These are phyloP conservation scores for Cladopsammia gracilis DNA, from an alignment of 64 coral and sea anemone species.

Conservation along the genomic window DNA sequence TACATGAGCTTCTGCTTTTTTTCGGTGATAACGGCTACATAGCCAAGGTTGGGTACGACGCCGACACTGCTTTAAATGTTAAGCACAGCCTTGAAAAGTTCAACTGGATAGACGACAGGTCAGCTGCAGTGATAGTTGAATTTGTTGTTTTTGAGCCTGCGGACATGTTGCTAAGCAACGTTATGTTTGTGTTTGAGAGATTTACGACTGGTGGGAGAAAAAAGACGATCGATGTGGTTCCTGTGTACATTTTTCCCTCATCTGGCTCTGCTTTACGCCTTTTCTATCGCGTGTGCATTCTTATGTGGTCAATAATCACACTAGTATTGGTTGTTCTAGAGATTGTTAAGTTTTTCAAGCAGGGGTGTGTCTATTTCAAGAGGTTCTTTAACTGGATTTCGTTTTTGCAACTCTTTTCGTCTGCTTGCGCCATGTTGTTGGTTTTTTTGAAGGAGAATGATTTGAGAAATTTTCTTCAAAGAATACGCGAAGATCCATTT, in stretches of 20 bases:
- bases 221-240: slow-evolving; percentile 46
- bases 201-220: slow-evolving; percentile 20
- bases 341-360: slow-evolving; percentile 31
- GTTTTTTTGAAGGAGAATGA: slow-evolving; percentile 68
- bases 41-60: slow-evolving; percentile 78
- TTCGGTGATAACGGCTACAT: slow-evolving; percentile 73
- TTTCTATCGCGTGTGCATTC: slow-evolving; percentile 55
- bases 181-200: slow-evolving; percentile 64
- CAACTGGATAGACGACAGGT: slow-evolving; percentile 69
- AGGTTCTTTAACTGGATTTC: slow-evolving; percentile 79
- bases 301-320: slow-evolving; percentile 65
- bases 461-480: slow-evolving; percentile 41
- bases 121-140: slow-evolving; percentile 59
- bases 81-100: slow-evolving; percentile 4
- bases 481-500: slow-evolving; percentile 71
- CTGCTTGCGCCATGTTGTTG: slow-evolving; percentile 15
- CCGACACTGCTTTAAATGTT: slow-evolving; percentile 25
- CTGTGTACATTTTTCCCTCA: slow-evolving; percentile 52
- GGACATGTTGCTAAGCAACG: slow-evolving; percentile 52
- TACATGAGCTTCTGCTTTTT: neutral
- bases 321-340: slow-evolving; percentile 50
- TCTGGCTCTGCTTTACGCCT: neutral
- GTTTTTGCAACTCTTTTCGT: slow-evolving; percentile 56
- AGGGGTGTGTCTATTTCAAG: slow-evolving; percentile 26
- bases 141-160: slow-evolving; percentile 78